Evolutionary conservation across 2,888 invertebrate genomes (phyloP).

Genomic region (Rhingia campestris): DNA sequence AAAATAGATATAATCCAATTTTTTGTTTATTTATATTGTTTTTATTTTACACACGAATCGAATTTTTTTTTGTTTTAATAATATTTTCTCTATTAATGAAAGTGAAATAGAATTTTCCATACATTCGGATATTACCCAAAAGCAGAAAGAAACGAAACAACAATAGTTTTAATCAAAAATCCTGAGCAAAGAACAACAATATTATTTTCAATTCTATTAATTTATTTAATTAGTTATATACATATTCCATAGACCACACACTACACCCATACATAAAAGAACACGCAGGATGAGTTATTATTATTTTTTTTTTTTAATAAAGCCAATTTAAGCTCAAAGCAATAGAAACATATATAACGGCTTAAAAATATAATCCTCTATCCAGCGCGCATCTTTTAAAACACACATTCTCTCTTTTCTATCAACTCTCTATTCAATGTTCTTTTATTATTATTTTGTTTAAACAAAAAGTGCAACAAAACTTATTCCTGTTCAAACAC

Average conservation of each 20-base stretch:
- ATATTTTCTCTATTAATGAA: slow-evolving; percentile 48
- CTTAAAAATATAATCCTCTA: not conserved
- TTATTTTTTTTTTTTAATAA: slow-evolving; percentile 9
- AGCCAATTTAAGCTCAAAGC: not conserved
- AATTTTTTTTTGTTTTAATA: slow-evolving; percentile 65
- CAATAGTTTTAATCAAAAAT: slow-evolving; percentile 64
- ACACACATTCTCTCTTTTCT: slow-evolving; percentile 54
- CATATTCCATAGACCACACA: slow-evolving; percentile 46
- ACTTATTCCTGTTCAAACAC: slow-evolving; percentile 64
- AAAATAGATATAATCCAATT: slow-evolving; percentile 47
- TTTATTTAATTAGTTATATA: slow-evolving; percentile 67
- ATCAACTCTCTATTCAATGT: slow-evolving; percentile 52
- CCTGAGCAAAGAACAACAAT: slow-evolving; percentile 71
- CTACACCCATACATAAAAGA: slow-evolving; percentile 18
- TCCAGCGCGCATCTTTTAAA: slow-evolving; percentile 13
- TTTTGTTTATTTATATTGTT: slow-evolving; percentile 31
- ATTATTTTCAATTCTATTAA: slow-evolving; percentile 64
- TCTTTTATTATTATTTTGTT: slow-evolving; percentile 25
- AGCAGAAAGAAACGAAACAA: slow-evolving; percentile 1
- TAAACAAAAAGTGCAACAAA: slow-evolving; percentile 62
- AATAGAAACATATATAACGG: not conserved
- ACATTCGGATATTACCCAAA: slow-evolving; percentile 76
- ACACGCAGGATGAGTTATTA: slow-evolving; percentile 21
- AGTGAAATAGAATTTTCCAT: slow-evolving; percentile 75
- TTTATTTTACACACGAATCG: slow-evolving; percentile 44